These are phyloP conservation scores for Drosophila sordidula DNA, from an alignment of 2,888 invertebrate genomes.

Conservation along the genomic window DNA sequence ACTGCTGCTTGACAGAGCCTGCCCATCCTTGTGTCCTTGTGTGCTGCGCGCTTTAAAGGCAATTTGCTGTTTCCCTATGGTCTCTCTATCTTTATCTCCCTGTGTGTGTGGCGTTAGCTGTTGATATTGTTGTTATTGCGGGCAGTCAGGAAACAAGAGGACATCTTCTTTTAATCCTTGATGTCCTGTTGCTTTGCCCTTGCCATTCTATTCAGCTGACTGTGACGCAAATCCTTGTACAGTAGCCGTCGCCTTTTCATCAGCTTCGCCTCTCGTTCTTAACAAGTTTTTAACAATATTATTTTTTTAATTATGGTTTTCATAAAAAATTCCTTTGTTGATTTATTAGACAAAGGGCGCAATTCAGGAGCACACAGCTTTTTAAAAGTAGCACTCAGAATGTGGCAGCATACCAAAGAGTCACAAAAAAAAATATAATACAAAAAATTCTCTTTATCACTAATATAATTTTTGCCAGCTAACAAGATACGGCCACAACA, in stretches of 20 bases:
- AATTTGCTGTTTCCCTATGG: slow-evolving; percentile 63
- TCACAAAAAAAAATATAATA: background rate
- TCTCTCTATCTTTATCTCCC: slow-evolving; percentile 2
- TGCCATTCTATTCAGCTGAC: slow-evolving; percentile 45
- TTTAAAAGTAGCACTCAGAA: slow-evolving; percentile 38
- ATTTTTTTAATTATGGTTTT: slow-evolving; percentile 76
- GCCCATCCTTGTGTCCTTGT: slow-evolving; percentile 18
- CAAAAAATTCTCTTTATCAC: slow-evolving; percentile 2
- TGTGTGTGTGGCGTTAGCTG: slow-evolving; percentile 28
- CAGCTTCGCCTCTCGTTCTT: slow-evolving; percentile 22
- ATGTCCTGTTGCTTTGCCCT: slow-evolving; percentile 69
- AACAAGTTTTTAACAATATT: slow-evolving; percentile 68
- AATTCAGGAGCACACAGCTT: slow-evolving; percentile 16
- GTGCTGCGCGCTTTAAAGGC: slow-evolving; percentile 60
- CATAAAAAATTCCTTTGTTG: slow-evolving; percentile 66
- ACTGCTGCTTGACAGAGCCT: slow-evolving; percentile 35
- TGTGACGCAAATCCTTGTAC: slow-evolving; percentile 49
- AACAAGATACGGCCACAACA: slow-evolving; percentile 4
- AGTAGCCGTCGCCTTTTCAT: slow-evolving; percentile 34
- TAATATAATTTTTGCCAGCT: slow-evolving; percentile 11
- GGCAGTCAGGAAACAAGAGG: slow-evolving; percentile 40
- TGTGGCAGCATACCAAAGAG: slow-evolving; percentile 25
- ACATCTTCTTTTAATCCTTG: slow-evolving; percentile 74
- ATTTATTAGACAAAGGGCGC: slow-evolving; percentile 41
- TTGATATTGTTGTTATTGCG: slow-evolving; percentile 65